A percentile compares a stretch with the other conserved stretches of the same genome.
These are phyloP conservation scores for Chaetorhynchus papuensis DNA, from an alignment of 2,113 vertebrate genomes.

Conservation along the genomic window DNA sequence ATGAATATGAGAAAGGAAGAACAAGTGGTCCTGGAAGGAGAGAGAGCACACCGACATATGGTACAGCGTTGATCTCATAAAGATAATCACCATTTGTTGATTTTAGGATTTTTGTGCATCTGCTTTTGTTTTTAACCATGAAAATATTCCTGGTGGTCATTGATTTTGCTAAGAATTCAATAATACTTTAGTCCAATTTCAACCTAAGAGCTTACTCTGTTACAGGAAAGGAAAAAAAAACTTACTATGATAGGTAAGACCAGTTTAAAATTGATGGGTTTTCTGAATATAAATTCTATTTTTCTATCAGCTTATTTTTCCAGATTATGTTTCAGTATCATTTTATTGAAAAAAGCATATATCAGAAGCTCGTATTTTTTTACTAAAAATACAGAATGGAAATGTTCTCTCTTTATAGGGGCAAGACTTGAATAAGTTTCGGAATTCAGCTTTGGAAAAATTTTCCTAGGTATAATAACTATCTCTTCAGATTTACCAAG, in stretches of 20 bases:
- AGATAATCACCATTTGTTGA: background rate
- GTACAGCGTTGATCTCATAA: slow-evolving; percentile 66
- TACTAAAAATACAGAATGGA: background rate
- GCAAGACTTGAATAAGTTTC: background rate
- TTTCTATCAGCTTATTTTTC: background rate
- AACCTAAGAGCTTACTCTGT: background rate
- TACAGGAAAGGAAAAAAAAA: background rate
- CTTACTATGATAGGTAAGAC: background rate
- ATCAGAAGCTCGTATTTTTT: background rate
- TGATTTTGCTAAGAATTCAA: background rate
- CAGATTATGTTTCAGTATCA: background rate
- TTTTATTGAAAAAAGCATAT: background rate
- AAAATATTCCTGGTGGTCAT: background rate
- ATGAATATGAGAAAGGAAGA: slow-evolving; percentile 95
- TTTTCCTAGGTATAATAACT: background rate
- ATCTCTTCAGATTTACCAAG: background rate
- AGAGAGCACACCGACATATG: slow-evolving; percentile 92
- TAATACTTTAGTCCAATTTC: background rate
- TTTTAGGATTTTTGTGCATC: background rate
- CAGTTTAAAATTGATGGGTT: background rate
- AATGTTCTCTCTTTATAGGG: background rate
- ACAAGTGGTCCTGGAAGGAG: slow-evolving; percentile 86
- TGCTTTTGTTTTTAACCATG: background rate
- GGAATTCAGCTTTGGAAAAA: background rate
- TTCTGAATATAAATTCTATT: background rate